Evolutionary conservation across 2,113 vertebrate species (phyloP).

Genomic region (Puntigrus tetrazona): DNA sequence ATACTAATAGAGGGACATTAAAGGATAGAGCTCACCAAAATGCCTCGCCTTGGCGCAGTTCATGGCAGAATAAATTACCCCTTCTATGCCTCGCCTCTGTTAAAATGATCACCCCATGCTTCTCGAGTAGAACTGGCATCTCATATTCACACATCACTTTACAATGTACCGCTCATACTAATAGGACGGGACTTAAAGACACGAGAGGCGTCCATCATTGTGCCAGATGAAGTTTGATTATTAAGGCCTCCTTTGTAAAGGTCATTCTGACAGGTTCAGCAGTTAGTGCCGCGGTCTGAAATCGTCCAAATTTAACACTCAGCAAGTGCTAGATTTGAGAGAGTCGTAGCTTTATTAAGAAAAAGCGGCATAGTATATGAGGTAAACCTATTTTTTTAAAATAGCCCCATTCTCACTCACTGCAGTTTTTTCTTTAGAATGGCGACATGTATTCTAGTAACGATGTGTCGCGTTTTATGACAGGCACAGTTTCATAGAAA

Average conservation of each 20-base stretch:
- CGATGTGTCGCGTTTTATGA: not conserved
- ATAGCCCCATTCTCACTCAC: not conserved
- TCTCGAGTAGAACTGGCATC: constrained; percentile 39
- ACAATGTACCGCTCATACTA: constrained; percentile 37
- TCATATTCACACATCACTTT: constrained; percentile 48
- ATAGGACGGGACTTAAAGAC: constrained; percentile 28
- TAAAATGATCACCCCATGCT: constrained; percentile 40
- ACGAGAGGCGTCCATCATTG: constrained; percentile 42
- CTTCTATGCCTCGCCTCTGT: constrained; percentile 13
- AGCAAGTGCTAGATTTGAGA: not conserved
- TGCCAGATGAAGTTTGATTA: constrained; percentile 27
- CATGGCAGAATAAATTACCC: constrained; percentile 46
- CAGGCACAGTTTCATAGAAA: not conserved
- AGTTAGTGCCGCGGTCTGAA: not conserved
- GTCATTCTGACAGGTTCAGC: not conserved
- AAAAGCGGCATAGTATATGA: not conserved
- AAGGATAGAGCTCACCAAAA: constrained; percentile 51
- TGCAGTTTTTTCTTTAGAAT: not conserved
- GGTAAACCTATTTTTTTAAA: not conserved
- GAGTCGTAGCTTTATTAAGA: not conserved
- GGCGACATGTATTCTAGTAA: not conserved
- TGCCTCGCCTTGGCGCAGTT: constrained; percentile 44
- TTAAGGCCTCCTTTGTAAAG: not conserved
- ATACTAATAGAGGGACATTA: constrained; percentile 58
- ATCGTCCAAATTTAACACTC: not conserved